phyloP scores from a whole-genome alignment of 2,113 vertebrate species.

The Rhinichthys klamathensis region DNA sequence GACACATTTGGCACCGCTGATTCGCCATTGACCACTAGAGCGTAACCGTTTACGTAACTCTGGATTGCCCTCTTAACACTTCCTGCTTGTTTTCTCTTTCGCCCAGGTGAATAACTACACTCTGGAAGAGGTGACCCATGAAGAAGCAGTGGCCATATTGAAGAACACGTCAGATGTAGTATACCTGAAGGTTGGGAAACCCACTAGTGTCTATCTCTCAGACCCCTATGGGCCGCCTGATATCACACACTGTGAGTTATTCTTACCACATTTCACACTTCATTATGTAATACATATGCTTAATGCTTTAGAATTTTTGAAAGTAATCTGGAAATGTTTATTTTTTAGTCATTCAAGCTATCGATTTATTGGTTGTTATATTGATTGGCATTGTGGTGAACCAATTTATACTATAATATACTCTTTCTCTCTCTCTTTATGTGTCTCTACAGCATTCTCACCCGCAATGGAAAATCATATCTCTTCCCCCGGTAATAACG shows the following conservation, averaged over 20 bases:
- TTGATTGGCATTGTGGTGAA: not conserved
- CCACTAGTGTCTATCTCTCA: constrained; percentile 93
- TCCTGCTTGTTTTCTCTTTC: constrained; percentile 5
- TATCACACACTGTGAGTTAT: constrained; percentile 93
- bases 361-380: not conserved
- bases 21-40: constrained; percentile 43
- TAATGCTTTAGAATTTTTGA: not conserved
- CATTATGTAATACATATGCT: constrained; percentile 66
- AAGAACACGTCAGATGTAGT: constrained; percentile 97
- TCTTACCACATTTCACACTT: constrained; percentile 49
- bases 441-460: constrained; percentile 81
- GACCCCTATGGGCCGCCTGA: constrained; percentile 96
- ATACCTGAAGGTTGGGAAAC: constrained; percentile 95
- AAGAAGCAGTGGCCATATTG: constrained; percentile 95
- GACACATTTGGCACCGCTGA: constrained; percentile 43
- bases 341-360: too few relatives aligned
- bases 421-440: constrained; percentile 1
- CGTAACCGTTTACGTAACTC: constrained; percentile 24
- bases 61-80: constrained; percentile 11
- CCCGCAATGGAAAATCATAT: constrained; percentile 95
- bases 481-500: constrained; percentile 85
- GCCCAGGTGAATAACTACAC: constrained; percentile 94
- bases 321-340: not conserved
- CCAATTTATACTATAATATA: not conserved
- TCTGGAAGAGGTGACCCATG: constrained; percentile 96